phyloP scores from a whole-genome alignment of 2,797 vertebrate genomes.

The Helostoma temminkii region DNA sequence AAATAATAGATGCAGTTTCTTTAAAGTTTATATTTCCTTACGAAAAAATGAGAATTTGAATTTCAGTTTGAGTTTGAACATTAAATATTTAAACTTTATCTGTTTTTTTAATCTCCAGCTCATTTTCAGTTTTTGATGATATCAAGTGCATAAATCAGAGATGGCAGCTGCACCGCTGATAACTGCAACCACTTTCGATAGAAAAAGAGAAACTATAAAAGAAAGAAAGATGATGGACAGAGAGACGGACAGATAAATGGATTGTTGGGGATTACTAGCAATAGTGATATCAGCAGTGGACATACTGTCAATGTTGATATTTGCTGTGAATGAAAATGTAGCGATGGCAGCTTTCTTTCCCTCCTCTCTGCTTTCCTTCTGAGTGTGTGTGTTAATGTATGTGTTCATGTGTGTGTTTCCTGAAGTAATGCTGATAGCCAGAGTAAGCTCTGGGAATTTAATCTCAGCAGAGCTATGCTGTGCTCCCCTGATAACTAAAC shows the following conservation, averaged over 20 bases:
- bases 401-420: slow-evolving; percentile 56
- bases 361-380: slow-evolving; percentile 49
- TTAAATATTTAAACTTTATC: background rate
- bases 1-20: background rate
- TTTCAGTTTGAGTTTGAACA: background rate
- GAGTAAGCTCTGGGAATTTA: slow-evolving; percentile 81
- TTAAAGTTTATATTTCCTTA: background rate
- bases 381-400: slow-evolving; percentile 17
- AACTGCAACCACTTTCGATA: background rate
- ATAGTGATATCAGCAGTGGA: slow-evolving; percentile 55
- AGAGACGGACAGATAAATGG: slow-evolving; percentile 41
- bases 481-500: slow-evolving; percentile 77
- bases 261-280: slow-evolving; percentile 58
- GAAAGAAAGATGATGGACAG: slow-evolving; percentile 29
- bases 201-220: slow-evolving; percentile 5
- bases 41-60: background rate
- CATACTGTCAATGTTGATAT: slow-evolving; percentile 68
- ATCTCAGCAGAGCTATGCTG: slow-evolving; percentile 80
- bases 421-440: slow-evolving; percentile 81
- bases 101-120: background rate
- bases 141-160: background rate
- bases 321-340: slow-evolving; percentile 76
- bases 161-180: slow-evolving; percentile 3
- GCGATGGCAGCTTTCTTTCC: slow-evolving; percentile 64
- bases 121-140: background rate